Conservation (phyloP, 1,140 invertebrate species). For the Anastrepha ludens region DNA sequence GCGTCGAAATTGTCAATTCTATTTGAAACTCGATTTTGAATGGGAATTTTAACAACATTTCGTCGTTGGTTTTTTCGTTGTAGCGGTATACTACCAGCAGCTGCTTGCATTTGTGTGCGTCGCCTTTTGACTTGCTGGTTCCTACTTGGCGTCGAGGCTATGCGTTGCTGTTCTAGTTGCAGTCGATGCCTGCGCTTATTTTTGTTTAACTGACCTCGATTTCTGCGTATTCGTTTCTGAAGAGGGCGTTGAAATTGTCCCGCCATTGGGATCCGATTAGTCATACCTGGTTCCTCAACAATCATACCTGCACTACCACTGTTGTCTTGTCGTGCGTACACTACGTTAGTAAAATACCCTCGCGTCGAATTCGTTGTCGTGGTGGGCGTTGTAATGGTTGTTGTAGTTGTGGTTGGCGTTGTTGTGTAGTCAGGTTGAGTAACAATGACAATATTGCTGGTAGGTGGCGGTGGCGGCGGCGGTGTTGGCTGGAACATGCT, state of each 20-base stretch:
- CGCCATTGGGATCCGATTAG: not conserved
- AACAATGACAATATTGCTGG: not conserved
- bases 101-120: not conserved
- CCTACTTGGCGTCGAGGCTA: not conserved
- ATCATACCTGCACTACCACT: not conserved
- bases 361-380: not conserved
- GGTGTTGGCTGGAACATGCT: constrained; percentile 16
- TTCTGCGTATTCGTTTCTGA: not conserved
- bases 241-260: constrained; percentile 1
- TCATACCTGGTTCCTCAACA: not conserved
- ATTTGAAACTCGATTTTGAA: not conserved
- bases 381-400: not conserved
- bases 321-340: not conserved
- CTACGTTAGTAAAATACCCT: not conserved
- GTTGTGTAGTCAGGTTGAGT: not conserved
- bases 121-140: not conserved
- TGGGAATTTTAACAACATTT: not conserved
- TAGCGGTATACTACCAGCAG: not conserved
- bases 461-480: not conserved
- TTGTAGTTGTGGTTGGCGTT: not conserved
- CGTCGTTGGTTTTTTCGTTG: not conserved
- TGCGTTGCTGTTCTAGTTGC: not conserved
- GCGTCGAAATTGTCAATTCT: not conserved
- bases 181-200: not conserved
- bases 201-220: not conserved